Evolutionary conservation across 2,888 invertebrate species (phyloP).

Genomic region (Macrosiphum euphorbiae): DNA sequence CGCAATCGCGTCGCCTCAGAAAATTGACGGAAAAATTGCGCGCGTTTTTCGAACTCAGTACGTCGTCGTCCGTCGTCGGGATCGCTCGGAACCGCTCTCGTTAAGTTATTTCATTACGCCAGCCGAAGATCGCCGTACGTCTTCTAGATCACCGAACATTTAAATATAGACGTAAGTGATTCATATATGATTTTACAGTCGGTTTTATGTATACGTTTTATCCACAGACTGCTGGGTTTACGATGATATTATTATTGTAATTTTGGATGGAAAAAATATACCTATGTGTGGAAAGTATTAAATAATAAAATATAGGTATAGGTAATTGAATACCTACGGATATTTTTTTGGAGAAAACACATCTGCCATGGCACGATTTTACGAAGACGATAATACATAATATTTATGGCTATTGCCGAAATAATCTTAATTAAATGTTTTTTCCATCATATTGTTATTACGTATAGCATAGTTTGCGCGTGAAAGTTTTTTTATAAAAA

Average conservation of each 20-base stretch:
- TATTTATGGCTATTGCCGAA: not conserved
- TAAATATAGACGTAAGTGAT: not conserved
- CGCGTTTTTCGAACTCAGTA: not conserved
- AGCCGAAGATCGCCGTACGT: not conserved
- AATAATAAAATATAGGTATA: not conserved
- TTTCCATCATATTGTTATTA: not conserved
- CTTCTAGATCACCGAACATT: not conserved
- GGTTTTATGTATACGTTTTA: not conserved
- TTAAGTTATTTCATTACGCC: not conserved
- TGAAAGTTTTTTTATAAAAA: not conserved
- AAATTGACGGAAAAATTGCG: not conserved
- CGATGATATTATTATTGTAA: not conserved
- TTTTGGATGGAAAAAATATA: not conserved
- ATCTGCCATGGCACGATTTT: not conserved
- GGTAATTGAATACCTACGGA: not conserved
- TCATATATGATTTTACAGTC: not conserved
- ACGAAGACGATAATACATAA: not conserved
- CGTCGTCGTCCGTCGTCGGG: not conserved
- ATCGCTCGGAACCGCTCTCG: not conserved
- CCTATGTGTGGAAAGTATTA: not conserved
- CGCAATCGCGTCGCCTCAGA: not conserved
- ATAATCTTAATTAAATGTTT: not conserved
- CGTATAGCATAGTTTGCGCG: not conserved
- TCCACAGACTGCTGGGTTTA: not conserved
- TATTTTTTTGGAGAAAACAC: not conserved